phyloP scores from a whole-genome alignment of 2,797 vertebrate species.

The Diceros bicornis region DNA sequence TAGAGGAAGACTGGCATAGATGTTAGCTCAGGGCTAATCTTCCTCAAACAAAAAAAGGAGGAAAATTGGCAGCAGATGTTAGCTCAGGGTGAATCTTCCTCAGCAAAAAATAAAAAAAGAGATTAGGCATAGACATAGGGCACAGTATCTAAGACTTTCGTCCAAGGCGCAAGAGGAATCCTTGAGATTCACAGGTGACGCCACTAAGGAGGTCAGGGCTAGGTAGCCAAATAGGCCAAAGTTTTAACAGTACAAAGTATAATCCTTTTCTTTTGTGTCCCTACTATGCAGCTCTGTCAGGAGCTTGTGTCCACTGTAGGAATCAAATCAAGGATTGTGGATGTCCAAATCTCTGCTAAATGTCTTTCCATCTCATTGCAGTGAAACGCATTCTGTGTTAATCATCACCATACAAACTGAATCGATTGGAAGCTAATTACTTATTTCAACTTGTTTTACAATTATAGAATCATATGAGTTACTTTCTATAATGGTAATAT shows the following conservation, averaged over 20 bases:
- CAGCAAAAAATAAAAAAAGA: no score
- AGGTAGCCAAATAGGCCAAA: not conserved
- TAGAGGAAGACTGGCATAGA: no score
- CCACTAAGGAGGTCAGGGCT: not conserved
- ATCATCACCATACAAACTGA: not conserved
- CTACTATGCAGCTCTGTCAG: not conserved
- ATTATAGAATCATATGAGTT: not conserved
- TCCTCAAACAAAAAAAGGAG: no score
- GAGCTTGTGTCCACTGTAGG: not conserved
- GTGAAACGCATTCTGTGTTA: not conserved
- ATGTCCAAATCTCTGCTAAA: not conserved
- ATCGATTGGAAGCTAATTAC: not conserved
- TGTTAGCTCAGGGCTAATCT: no score
- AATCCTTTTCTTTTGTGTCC: not conserved
- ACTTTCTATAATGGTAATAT: not conserved
- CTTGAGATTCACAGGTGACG: not conserved
- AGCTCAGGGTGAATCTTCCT: no score
- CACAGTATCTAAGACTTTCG: not conserved
- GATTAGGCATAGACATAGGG: not conserved
- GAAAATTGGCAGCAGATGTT: no score
- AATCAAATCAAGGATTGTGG: not conserved
- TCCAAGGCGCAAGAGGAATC: not conserved
- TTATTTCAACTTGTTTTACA: not conserved
- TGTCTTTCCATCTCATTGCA: not conserved
- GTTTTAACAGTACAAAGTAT: not conserved